Conservation (phyloP, 2,113 vertebrate species). For the Stictonetta naevosa region DNA sequence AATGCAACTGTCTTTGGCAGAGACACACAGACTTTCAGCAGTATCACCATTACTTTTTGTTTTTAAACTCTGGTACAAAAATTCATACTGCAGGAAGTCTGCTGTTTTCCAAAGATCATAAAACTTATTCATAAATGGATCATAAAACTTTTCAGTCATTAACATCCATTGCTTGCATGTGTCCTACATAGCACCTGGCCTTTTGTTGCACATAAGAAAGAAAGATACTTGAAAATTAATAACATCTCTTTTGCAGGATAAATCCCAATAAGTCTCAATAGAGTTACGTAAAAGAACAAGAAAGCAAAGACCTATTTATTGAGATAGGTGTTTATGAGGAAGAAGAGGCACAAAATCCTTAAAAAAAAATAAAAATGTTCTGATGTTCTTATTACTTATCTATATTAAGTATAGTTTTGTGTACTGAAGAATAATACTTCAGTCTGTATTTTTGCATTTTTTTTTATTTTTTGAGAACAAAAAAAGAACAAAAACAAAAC, state of each 20-base stretch:
- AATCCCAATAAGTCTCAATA: not conserved
- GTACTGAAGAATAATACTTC: not conserved
- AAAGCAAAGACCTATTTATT: not conserved
- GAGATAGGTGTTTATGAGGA: not conserved
- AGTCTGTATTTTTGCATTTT: not conserved
- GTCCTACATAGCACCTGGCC: not conserved
- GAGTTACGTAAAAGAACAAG: not conserved
- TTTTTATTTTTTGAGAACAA: too few relatives aligned
- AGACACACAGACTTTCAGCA: not conserved
- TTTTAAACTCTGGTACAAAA: not conserved
- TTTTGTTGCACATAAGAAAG: slow-evolving; percentile 11
- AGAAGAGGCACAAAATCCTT: not conserved
- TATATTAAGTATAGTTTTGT: not conserved
- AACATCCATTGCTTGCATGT: slow-evolving; percentile 29
- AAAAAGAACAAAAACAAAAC: not conserved
- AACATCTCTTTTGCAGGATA: not conserved
- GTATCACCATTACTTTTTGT: not conserved
- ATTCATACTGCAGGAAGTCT: not conserved
- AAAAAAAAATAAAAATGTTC: not conserved
- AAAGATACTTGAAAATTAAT: slow-evolving; percentile 61
- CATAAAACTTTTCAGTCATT: not conserved
- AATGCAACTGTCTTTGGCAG: not conserved
- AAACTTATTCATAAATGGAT: not conserved
- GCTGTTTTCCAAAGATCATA: not conserved
- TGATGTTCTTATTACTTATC: not conserved